Base-by-base conservation (phyloP, 2,113 vertebrate species). In the Scalopus aquaticus region DNA sequence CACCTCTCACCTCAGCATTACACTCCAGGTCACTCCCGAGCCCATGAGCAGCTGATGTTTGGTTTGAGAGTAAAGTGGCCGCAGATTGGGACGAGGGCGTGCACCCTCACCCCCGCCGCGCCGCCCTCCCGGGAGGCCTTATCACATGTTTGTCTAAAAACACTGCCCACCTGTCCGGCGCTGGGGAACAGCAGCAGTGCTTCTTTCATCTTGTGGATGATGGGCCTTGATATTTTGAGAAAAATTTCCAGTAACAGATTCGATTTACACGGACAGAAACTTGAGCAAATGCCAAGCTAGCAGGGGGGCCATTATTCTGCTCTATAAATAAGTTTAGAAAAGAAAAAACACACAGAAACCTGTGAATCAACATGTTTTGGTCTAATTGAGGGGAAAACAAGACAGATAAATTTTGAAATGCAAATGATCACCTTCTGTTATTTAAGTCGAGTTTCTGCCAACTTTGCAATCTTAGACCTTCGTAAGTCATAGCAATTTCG, bases 301-400 rank as follows among this genome's bases (percentile, higher is more conserved):
- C 98, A 98, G 98, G 98, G 98, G 97, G 98, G 97, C 97, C 98
- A 98, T 98, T 98, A 98, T 98, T 98, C 97, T 98, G 97, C 95
- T 98, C 98, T 98, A 98, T 98, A 99, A 99, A 99, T 98, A 98
- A 98, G 97, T 98, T 98, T 98, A 85, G 97, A 98, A 98, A 98
- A 98, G 97, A 98, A 98, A 98, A 96, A 95, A 97, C 74, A 98
- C 96, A 98, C 92, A 97, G 95, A 97, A 97, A 98, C 98, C 98
- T 98, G 97, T 98, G 98, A 98, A 98, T 98, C 98, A 98, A 99
- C 98, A 98, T 98, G 98, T 98, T 98, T 98, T 98, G 97, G 96
- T 98, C 96, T 98, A 98, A 98, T 98, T 98, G 98, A 98, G 94
- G 96, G 97, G 97, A 98, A 96, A 98, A 97, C 97, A 98, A 98